Conservation (phyloP, 2,113 vertebrate species). For the Elephas maximus region DNA sequence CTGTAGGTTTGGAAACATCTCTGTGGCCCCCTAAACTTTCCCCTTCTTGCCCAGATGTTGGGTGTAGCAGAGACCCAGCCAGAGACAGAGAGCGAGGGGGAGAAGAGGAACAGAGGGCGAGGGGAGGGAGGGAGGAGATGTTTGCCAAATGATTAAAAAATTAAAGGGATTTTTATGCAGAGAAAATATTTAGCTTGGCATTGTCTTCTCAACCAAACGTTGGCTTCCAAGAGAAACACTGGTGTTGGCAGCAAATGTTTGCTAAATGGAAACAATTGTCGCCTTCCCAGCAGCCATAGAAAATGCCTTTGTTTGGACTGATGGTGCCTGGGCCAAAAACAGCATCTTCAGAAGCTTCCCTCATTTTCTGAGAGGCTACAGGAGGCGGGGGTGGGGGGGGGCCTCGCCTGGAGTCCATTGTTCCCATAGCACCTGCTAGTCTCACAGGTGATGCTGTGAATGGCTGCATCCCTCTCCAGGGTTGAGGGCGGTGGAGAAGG, state of each 20-base stretch:
- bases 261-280: constrained; percentile 83
- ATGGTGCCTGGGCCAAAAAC: constrained; percentile 74
- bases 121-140: constrained; percentile 62
- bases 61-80: constrained; percentile 45
- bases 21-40: background rate
- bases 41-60: constrained; percentile 66
- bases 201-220: constrained; percentile 83
- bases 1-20: background rate
- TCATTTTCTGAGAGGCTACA: constrained; percentile 53
- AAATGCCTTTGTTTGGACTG: constrained; percentile 81
- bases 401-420: constrained; percentile 34
- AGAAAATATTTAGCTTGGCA: constrained; percentile 86
- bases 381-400: constrained; percentile 13
- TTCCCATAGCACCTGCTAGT: constrained; percentile 54
- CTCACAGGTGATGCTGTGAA: background rate
- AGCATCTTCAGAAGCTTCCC: constrained; percentile 72
- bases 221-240: constrained; percentile 83
- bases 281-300: constrained; percentile 72
- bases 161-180: constrained; percentile 86
- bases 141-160: constrained; percentile 86
- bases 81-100: background rate
- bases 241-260: constrained; percentile 68
- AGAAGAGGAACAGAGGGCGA: constrained; percentile 72
- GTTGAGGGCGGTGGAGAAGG: background rate
- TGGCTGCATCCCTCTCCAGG: background rate